Evolutionary conservation across 2,113 vertebrate genomes (phyloP), one percentile per base, ranked within the genome.

Genomic region (Perca schrenkii): DNA sequence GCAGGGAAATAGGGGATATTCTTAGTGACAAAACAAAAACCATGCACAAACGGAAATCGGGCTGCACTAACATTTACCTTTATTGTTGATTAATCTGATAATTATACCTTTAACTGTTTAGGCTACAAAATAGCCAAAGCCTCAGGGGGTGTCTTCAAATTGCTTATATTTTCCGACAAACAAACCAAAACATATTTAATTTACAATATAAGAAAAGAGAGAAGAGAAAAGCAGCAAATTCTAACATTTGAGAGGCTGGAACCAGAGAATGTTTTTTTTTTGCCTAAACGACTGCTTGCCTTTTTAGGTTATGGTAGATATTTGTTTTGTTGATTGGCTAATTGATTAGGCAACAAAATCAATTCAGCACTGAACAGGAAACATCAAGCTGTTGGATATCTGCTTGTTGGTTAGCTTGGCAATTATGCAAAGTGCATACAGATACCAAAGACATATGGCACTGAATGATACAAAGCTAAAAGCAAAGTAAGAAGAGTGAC

Each of bases 311-410:
- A 17, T 13, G n/a, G 25, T 28, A 49, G 53, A 78, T 78, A 43
- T 74, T 3, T 61, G 0, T 77, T 65, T 40, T 60, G 15, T n/a
- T 43, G 46, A 70, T 36, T 64, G 53, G 34, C 60, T 77, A 61
- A 79, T 54, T 65, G 36, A 87, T 80, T 80, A 66, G 60, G 83
- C 28, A 86, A 36, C 34, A 49, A 34, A 34, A 74, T 77, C 36
- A 43, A 84, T 75, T 72, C 54, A 74, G 34, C 56, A 25, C 54
- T 36, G 15, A 79, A 50, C 7, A 11, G 22, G 52, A 63, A 54
- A 67, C 53, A 40, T 40, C 36, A 58, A 75, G 61, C 11, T 28
- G 25, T 25, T 25, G 4, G 28, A 53, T 57, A 68, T 63, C 56
- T 46, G 57, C n/a, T 36, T 63, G 14, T 22, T 66, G 50, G 22